Conservation (phyloP, 2,113 vertebrate species). For the Nothocercus julius region DNA sequence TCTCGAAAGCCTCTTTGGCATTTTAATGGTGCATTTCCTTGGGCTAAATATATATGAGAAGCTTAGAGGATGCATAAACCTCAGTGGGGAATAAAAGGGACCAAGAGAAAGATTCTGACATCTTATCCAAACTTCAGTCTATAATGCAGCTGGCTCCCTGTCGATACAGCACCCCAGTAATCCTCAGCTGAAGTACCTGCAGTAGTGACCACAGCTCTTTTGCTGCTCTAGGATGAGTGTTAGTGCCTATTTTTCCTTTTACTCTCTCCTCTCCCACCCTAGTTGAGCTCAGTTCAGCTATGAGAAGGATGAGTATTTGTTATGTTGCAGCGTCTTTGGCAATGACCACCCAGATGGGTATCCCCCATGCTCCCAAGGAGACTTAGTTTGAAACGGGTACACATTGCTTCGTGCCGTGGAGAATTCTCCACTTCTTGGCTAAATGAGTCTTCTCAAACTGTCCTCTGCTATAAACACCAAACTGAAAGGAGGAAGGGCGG, state of each 20-base stretch:
- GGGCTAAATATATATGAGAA: constrained; percentile 15
- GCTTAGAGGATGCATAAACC: not conserved
- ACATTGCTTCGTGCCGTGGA: not conserved
- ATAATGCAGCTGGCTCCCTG: not conserved
- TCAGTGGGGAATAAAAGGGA: not conserved
- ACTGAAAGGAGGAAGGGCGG: not conserved
- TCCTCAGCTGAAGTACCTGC: not conserved
- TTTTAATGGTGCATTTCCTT: constrained; percentile 46
- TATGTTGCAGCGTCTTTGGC: not conserved
- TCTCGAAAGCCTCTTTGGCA: constrained; percentile 17
- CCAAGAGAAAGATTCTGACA: not conserved
- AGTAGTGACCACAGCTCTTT: not conserved
- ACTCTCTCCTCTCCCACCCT: not conserved
- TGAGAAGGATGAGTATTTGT: not conserved
- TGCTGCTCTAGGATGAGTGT: not conserved
- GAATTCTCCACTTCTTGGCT: not conserved
- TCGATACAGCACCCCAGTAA: not conserved
- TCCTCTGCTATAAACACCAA: not conserved
- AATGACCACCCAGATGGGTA: not conserved
- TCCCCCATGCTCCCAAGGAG: not conserved
- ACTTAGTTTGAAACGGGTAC: not conserved
- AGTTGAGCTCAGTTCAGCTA: not conserved
- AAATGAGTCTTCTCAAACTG: not conserved
- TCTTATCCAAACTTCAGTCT: not conserved
- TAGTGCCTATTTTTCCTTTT: not conserved